These are phyloP conservation scores for Polypterus senegalus DNA, from an alignment of 2,113 vertebrate species.

Conservation along the genomic window DNA sequence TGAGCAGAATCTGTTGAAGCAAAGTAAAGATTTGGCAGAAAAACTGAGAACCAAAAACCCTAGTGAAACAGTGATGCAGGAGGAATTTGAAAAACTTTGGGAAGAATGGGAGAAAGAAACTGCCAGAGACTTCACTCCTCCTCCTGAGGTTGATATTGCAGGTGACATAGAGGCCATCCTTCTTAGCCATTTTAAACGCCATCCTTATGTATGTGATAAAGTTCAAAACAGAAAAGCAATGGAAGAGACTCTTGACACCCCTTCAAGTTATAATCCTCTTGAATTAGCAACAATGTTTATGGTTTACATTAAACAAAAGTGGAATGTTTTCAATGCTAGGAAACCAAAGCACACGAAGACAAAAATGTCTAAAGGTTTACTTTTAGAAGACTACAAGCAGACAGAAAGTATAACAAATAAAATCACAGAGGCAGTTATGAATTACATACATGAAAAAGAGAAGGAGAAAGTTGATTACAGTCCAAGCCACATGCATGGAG, in stretches of 20 bases:
- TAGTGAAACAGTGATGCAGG: constrained; percentile 15
- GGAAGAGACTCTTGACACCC: not conserved
- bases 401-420: fast-evolving
- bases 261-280: fast-evolving
- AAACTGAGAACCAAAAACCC: constrained; percentile 4
- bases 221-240: too few species aligned
- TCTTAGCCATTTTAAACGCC: constrained; percentile 10
- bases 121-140: not conserved
- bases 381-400: not conserved
- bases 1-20: constrained; percentile 17
- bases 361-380: too few species aligned
- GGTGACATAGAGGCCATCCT: constrained; percentile 26
- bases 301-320: not conserved
- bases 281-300: fast-evolving
- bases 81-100: constrained; percentile 21
- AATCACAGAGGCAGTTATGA: fast-evolving
- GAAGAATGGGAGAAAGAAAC: not conserved
- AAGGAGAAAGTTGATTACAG: constrained; percentile 18
- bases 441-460: constrained; percentile 7
- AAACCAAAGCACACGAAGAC: too few species aligned
- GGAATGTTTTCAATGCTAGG: too few species aligned
- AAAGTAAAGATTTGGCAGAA: constrained; percentile 11
- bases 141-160: not conserved
- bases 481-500: constrained; percentile 28
- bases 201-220: not conserved